Base-by-base conservation (phyloP, 1,140 invertebrate genomes). In the Helicoverpa zea region DNA sequence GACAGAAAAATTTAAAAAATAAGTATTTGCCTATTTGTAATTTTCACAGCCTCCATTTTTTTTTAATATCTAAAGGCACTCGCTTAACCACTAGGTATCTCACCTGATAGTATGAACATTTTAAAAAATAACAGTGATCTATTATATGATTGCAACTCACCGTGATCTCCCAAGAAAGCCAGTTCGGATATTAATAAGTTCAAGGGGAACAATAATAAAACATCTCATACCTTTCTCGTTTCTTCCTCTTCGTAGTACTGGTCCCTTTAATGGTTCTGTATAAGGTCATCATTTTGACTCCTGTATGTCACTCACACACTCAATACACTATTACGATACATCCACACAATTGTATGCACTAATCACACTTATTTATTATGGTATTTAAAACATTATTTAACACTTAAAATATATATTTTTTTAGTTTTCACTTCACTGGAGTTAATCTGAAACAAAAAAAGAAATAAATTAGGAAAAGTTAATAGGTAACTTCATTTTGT, bases 181-280 rank as follows among this genome's bases (percentile, higher is more conserved):
- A n/a, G n/a, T n/a, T n/a, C n/a, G n/a, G n/a, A n/a, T n/a, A n/a
- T n/a, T n/a, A n/a, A n/a, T n/a, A n/a, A n/a, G n/a, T n/a, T n/a
- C n/a, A n/a, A n/a, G n/a, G n/a, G n/a, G n/a, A n/a, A n/a, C n/a
- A n/a, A 70, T 29, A 12, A 70, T 5, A 10, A 29, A 52, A 16
- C 7, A 59, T 52, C 74, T 73, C 84, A 84, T 75, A 94, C 92
- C 92, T 94, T 82, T 94, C 93, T n/a, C 93, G 85, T 64, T 90
- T 90, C 89, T 94, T 94, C 81, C 92, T 90, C 77, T 91, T 93
- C 14, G 90, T 86, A 0, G 92, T 92, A 74, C 91, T 92, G 66
- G 91, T 94, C 5, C 93, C 93, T 74, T 94, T 94, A 23, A 94
- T 93, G 83, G 92, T 94, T 88, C 92, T 88, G 81, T 94, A 94